Evolutionary conservation across 2,888 invertebrate genomes (phyloP), one percentile per base, ranked within the genome.

Genomic region (Melinaea marsaeus): DNA sequence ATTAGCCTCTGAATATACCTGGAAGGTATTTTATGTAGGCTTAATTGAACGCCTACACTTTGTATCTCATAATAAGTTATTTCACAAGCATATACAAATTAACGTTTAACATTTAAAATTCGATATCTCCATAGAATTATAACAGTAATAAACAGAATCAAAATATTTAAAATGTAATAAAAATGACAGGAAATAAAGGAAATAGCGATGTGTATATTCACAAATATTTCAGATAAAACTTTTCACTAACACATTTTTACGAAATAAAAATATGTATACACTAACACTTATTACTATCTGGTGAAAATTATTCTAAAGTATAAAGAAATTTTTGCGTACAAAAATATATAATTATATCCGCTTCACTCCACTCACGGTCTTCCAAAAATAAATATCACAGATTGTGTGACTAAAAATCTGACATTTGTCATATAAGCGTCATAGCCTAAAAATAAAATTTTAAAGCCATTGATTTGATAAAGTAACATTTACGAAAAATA

Each of bases 361-460:
- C 77, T 77, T 77, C 69, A 69, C 71, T 78, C 76, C 68, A 69
- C 72, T 78, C 77, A 78, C 75, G 78, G 76, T 78, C 75, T 77
- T 82, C 83, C 81, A 81, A 82, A 83, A 83, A 83, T 83, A 83
- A 83, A 82, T 75, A 79, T 73, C 69, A 71, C 67, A 71, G 71
- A 71, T 35, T 62, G 48, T 51, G 9, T 13, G 13, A 35, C 22
- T 4, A 56, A 22, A 42, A 61, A 60, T 57, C 60, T 69, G 69
- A 71, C 69, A 67, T 35, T 57, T 11, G 57, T 60, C 62, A 55
- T 55, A 56, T 33, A 47, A 34, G 35, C 9, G 34, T 33, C 13
- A 58, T n/a, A 22, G 48, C 22, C 37, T 47, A 58, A 45, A 47
- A 33, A 58, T 58, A 46, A 58, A 45, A 5, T 56, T 13, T 4